These are phyloP conservation scores for Monarcha castaneiventris DNA, from an alignment of 2,113 vertebrate genomes.

Conservation along the genomic window DNA sequence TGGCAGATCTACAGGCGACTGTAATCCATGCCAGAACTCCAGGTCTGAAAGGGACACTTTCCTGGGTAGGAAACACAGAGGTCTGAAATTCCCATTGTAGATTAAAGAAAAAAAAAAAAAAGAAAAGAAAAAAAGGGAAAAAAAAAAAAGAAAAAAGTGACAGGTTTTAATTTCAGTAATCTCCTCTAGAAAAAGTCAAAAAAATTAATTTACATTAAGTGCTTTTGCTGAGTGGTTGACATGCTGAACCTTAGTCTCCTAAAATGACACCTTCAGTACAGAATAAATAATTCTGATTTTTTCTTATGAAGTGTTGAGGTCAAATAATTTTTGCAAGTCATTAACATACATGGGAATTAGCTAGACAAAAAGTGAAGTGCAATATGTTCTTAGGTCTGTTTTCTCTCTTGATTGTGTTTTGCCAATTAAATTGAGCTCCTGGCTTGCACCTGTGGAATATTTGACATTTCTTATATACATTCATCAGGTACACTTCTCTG, in stretches of 20 bases:
- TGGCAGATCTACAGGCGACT: neutral
- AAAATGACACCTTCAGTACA: neutral
- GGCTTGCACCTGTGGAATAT: neutral
- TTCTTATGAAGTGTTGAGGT: neutral
- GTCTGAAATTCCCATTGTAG: neutral
- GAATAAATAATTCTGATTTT: neutral
- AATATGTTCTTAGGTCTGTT: neutral
- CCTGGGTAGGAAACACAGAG: neutral
- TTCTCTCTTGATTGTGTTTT: neutral
- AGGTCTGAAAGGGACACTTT: neutral
- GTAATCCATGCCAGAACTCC: neutral
- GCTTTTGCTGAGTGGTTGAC: neutral
- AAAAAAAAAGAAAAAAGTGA: too few relatives aligned
- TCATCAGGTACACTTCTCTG: neutral
- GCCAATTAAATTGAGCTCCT: neutral
- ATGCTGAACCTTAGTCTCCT: neutral
- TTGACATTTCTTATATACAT: neutral
- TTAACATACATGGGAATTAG: neutral
- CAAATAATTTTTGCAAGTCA: neutral
- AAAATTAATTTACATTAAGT: neutral
- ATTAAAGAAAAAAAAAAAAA: neutral
- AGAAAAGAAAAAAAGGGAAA: neutral
- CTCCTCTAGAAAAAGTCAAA: neutral
- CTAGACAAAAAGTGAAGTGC: neutral
- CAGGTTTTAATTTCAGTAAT: neutral